Evolutionary conservation across 2,888 invertebrate genomes (phyloP), one percentile per base, ranked within the genome.

Genomic region (Phaonia tiefii): DNA sequence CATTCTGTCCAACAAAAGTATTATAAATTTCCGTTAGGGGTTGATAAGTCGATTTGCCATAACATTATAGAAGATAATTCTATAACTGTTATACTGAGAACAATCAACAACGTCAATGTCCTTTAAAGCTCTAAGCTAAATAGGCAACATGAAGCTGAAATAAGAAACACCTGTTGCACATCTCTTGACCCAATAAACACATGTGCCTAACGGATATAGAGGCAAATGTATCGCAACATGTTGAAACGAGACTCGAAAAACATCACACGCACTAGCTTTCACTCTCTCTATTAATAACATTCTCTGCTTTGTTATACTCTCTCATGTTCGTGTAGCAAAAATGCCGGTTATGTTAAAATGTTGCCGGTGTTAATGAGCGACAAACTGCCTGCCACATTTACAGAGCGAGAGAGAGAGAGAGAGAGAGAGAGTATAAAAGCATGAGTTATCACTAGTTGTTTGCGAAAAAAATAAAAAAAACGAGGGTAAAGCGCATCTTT

Each of bases 401-500:
- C n/a, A n/a, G n/a, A n/a, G 22, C 25, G 56, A 26, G 56, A 56
- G 8, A 5, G 25, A 26, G 56, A 56, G 39, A 56, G 56, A 25
- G 20, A 17, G 39, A 31, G 20, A 39, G 60, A 15, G 39, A 60
- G 10, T 58, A n/a, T 26, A 37, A 10, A 11, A 15, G 25, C 49
- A 72, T 75, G 22, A 42, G 15, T 65, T 66, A 76, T 77, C 77
- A 80, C 80, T 42, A 46, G 63, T 72, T 67, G 15, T 31, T 58
- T 4, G 31, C 31, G 39, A 22, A 20, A 39, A 20, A 22, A 74
- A 51, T 44, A 22, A 31, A 31, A 66, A 26, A 65, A 70, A 74
- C 51, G 20, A 63, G 76, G 77, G 67, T 81, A 63, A 60, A 75
- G 72, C 75, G 81, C 78, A 75, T 63, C 31, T 72, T 78, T 78